Base-by-base conservation (phyloP, 2,113 vertebrate genomes). In the Engraulis encrasicolus region DNA sequence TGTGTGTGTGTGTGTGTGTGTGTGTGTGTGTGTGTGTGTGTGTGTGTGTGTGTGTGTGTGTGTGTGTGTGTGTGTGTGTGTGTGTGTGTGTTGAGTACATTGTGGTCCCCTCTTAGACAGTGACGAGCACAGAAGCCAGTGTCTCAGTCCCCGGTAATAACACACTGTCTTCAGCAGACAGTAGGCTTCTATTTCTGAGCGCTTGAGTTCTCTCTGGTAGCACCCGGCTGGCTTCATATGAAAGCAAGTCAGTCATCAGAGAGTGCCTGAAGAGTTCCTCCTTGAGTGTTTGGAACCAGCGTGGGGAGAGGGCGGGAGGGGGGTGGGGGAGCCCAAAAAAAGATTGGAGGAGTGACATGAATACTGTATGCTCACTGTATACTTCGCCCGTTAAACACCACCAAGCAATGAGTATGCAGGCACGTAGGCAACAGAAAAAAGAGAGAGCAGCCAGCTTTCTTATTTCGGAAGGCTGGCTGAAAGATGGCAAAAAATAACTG, bases 141-240 rank as follows among this genome's bases (percentile, higher is more conserved):
- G 27, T 74, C 66, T 74, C 66, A 34, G 66, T 17, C 66, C 66
- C n/a, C 12, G 0, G 66, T 74, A 74, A 74, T 74, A 74, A 74
- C 66, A 74, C 66, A 74, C 66, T 34, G 66, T 83, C 54, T 74
- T 54, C 54, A 66, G 84, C 83, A 86, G 79, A 85, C 20, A 19
- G 17, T 58, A 61, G 0, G n/a, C 9, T 58, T 81, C 50, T 81
- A 81, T 52, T 36, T 36, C 6, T 38, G 34, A 58, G 58, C 50
- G 37, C 66, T 27, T 15, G 12, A 31, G 23, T 71, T 27, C 7
- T 71, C 27, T 74, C 66, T 34, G 15, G 66, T 36, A 74, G 66
- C 66, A 14, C 12, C n/a, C 31, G 66, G 31, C 31, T 74, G 66
- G 23, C 66, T 74, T 34, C 66, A 74, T 36, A 74, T 74, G 15